Percentiles rank a stretch among this genome's conserved stretches.
Conservation (phyloP, 2,797 vertebrate species). For the Brachyrhaphis roseni region DNA sequence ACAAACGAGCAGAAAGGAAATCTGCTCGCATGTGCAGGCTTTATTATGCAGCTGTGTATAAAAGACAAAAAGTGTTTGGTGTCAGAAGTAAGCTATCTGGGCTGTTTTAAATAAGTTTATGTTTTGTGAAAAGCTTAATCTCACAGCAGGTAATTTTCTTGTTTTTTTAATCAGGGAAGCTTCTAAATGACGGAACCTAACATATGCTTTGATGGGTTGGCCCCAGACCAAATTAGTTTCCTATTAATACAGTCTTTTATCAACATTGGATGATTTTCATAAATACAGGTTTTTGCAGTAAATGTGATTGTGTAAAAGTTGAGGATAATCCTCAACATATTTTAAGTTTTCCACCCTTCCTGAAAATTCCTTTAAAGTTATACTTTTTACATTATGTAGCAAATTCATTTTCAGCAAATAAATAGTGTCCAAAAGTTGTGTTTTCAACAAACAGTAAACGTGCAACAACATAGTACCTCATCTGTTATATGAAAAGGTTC, state of each 20-base stretch:
- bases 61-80: slow-evolving; percentile 2
- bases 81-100: neutral
- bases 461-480: neutral
- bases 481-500: neutral
- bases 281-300: neutral
- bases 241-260: neutral
- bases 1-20: slow-evolving; percentile 9
- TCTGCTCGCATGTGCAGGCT: slow-evolving; percentile 26
- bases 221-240: neutral
- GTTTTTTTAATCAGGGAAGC: slow-evolving; percentile 26
- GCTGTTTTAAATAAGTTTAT: slow-evolving; percentile 14
- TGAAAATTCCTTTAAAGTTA: neutral
- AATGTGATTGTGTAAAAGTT: neutral
- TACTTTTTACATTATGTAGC: neutral
- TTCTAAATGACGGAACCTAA: slow-evolving; percentile 3
- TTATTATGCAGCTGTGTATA: slow-evolving; percentile 34
- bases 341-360: neutral
- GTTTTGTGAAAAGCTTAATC: slow-evolving; percentile 10
- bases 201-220: neutral
- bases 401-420: neutral
- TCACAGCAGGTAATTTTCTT: slow-evolving; percentile 1
- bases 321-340: neutral
- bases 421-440: neutral
- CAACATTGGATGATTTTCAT: neutral
- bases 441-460: neutral